Percentiles rank a stretch among this genome's conserved stretches.
phyloP scores from a whole-genome alignment of 2,888 invertebrate genomes.

The Zeuzera pyrina region DNA sequence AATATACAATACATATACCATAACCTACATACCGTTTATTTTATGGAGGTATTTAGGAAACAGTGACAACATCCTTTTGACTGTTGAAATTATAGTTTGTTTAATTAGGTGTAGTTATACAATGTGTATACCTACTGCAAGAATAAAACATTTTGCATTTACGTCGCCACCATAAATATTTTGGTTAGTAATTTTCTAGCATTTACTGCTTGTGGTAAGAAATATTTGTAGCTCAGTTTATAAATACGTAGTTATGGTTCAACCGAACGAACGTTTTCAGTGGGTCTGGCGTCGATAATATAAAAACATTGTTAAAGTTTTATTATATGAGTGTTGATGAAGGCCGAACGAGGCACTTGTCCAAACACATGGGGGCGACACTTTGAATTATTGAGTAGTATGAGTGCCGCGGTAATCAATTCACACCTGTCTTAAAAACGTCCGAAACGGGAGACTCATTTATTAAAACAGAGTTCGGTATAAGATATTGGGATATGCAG shows the following conservation, averaged over 20 bases:
- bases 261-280: slow-evolving; percentile 36
- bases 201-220: background rate
- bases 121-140: no score
- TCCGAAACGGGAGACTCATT: no score
- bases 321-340: slow-evolving; percentile 64
- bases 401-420: slow-evolving; percentile 58
- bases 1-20: no score
- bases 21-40: no score
- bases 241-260: slow-evolving; percentile 40
- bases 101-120: no score
- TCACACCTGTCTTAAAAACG: slow-evolving; percentile 63
- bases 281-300: slow-evolving; percentile 49
- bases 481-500: no score
- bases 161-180: no score
- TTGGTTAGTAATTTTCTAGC: slow-evolving; percentile 3
- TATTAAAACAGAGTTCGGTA: no score
- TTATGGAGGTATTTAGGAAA: no score
- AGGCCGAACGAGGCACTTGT: slow-evolving; percentile 62
- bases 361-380: slow-evolving; percentile 55
- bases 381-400: slow-evolving; percentile 60
- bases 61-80: no score
- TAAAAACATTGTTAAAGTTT: slow-evolving; percentile 71
- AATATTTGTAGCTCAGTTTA: slow-evolving; percentile 47
- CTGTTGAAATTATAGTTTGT: no score
- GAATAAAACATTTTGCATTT: no score